Percentiles rank a stretch among this genome's conserved stretches.
Evolutionary conservation across 2,113 vertebrate species (phyloP).

Genomic region (Oplegnathus fasciatus): DNA sequence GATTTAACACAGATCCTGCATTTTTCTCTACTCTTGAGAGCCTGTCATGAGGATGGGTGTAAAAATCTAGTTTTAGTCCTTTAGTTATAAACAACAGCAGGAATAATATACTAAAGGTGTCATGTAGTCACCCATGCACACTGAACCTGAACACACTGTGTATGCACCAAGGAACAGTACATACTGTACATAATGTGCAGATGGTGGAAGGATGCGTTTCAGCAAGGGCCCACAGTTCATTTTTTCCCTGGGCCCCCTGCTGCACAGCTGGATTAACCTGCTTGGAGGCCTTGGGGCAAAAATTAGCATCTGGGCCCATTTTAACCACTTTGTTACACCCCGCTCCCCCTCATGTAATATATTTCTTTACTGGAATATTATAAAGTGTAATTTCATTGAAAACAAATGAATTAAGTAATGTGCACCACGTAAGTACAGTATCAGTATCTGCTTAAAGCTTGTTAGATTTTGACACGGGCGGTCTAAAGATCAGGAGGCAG

Average conservation of each 20-base stretch:
- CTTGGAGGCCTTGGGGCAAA: not conserved
- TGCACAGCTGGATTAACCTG: not conserved
- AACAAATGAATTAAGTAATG: not conserved
- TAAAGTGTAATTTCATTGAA: not conserved
- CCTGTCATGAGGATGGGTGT: not conserved
- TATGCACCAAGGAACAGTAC: not conserved
- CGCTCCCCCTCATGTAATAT: not conserved
- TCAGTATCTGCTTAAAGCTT: not conserved
- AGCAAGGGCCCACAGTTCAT: not conserved
- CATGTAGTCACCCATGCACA: not conserved
- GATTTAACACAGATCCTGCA: not conserved
- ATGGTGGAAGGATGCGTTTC: not conserved
- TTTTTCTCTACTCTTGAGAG: not conserved
- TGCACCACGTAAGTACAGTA: not conserved
- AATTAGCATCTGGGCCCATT: not conserved
- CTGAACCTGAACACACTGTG: not conserved
- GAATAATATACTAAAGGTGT: not conserved
- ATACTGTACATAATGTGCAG: conserved; percentile 8
- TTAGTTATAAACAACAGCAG: not conserved
- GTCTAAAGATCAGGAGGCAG: not conserved
- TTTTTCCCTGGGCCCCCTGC: not conserved
- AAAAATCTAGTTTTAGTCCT: too few relatives aligned
- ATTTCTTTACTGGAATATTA: not conserved
- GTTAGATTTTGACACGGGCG: not conserved
- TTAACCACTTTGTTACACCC: not conserved